These are phyloP conservation scores for Gopherus evgoodei DNA, from an alignment of 2,113 vertebrate genomes.

Conservation along the genomic window DNA sequence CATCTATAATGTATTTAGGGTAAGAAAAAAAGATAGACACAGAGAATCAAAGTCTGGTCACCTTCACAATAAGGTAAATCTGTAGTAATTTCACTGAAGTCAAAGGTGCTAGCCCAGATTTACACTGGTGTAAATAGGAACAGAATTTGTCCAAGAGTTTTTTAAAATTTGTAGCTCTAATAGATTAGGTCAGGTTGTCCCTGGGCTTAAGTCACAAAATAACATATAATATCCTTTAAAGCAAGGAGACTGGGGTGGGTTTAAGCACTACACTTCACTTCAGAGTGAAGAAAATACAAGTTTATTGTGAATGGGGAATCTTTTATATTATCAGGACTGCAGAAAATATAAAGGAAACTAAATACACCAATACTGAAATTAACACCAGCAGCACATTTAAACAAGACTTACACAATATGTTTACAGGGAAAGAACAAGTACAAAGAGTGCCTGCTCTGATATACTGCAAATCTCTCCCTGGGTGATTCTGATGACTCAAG, in stretches of 20 bases:
- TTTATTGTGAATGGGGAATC: not conserved
- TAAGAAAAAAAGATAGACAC: not conserved
- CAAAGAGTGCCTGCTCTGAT: slow-evolving; percentile 31
- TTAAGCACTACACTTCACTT: not conserved
- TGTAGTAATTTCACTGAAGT: not conserved
- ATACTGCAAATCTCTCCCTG: slow-evolving; percentile 43
- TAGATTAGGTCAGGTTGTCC: not conserved
- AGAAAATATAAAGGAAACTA: slow-evolving; percentile 45
- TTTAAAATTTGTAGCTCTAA: slow-evolving; percentile 2
- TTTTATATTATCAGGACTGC: slow-evolving; percentile 49
- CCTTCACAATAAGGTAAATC: not conserved
- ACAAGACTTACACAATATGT: not conserved
- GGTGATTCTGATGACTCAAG: slow-evolving; percentile 58
- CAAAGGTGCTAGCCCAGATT: not conserved
- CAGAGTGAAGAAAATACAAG: not conserved
- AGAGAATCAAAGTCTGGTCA: not conserved
- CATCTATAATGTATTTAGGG: not conserved
- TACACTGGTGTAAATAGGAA: not conserved
- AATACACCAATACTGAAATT: slow-evolving; percentile 24
- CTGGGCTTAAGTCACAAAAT: not conserved
- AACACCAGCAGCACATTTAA: slow-evolving; percentile 26
- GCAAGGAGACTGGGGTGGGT: not conserved
- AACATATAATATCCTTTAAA: not conserved
- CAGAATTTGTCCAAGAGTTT: not conserved
- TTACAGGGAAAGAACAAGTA: slow-evolving; percentile 16